Evolutionary conservation across 2,113 vertebrate genomes (phyloP).

Genomic region (Pollimyrus isidori): DNA sequence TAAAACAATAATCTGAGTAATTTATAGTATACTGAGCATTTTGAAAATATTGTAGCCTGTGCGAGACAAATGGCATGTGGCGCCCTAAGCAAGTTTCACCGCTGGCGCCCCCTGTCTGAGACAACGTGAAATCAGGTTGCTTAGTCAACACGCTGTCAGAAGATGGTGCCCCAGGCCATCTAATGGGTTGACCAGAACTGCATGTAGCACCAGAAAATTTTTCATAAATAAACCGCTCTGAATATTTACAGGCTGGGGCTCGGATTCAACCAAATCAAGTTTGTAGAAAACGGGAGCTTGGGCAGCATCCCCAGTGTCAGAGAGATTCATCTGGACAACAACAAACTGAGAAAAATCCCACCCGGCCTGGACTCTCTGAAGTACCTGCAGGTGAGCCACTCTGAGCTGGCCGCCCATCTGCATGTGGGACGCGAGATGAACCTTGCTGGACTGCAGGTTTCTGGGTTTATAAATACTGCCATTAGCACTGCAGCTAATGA

Average conservation of each 20-base stretch:
- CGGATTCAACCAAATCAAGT: slow-evolving; percentile 86
- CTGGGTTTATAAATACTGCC: neutral
- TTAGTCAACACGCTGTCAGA: neutral
- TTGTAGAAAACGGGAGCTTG: slow-evolving; percentile 86
- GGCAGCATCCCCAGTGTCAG: slow-evolving; percentile 74
- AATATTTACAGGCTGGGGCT: slow-evolving; percentile 72
- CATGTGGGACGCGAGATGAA: neutral
- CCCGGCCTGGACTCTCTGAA: slow-evolving; percentile 73
- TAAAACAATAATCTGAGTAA: slow-evolving; percentile 42
- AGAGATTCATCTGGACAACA: slow-evolving; percentile 86
- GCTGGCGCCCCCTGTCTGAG: neutral
- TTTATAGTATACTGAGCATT: neutral
- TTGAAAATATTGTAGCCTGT: neutral
- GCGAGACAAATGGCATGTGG: neutral
- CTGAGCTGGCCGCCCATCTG: neutral
- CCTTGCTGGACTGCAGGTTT: neutral
- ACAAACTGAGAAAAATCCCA: slow-evolving; percentile 83
- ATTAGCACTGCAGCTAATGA: neutral
- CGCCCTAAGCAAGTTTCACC: neutral
- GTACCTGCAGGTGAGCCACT: slow-evolving; percentile 77
- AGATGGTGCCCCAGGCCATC: neutral
- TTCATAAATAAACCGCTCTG: neutral
- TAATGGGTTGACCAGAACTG: neutral
- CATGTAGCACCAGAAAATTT: neutral
- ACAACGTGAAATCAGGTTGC: neutral